Conservation (phyloP, 2,797 vertebrate genomes). For the Coranthus polyacanthus region DNA sequence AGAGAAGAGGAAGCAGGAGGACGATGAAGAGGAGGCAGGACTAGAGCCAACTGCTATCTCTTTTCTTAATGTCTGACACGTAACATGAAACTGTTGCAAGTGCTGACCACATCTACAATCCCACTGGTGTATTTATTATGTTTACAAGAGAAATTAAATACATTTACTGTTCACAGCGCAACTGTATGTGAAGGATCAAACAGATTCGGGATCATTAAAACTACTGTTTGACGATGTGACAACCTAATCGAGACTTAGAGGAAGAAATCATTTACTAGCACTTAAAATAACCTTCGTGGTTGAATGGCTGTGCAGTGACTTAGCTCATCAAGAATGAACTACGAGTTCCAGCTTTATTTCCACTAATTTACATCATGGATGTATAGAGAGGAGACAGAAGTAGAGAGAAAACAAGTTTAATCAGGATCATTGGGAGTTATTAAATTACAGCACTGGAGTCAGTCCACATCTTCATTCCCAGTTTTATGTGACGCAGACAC, state of each 20-base stretch:
- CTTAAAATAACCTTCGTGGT: constrained; percentile 8
- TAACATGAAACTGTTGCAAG: constrained; percentile 3
- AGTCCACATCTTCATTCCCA: constrained; percentile 55
- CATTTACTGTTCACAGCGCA: background rate
- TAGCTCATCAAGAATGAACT: background rate
- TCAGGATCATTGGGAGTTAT: constrained; percentile 49
- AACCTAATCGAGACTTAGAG: background rate
- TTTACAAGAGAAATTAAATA: constrained; percentile 27
- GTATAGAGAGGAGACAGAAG: constrained; percentile 19
- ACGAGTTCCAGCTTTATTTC: constrained; percentile 1
- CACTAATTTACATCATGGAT: constrained; percentile 20
- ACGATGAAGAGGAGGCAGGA: constrained; percentile 25
- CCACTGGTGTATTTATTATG: background rate
- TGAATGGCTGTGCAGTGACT: background rate
- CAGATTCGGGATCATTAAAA: constrained; percentile 12
- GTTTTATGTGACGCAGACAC: constrained; percentile 46
- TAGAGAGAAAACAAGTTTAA: constrained; percentile 49
- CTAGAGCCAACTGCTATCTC: background rate
- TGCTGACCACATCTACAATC: background rate
- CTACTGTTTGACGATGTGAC: constrained; percentile 11
- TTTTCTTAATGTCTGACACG: background rate
- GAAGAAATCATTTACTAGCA: background rate
- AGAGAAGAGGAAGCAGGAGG: constrained; percentile 13
- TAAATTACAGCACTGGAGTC: constrained; percentile 61
- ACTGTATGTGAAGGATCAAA: constrained; percentile 15